A percentile compares a stretch with the other conserved stretches of the same genome.
These are phyloP conservation scores for Pluvianellus socialis DNA, from an alignment of 2,113 vertebrate genomes.

Conservation along the genomic window DNA sequence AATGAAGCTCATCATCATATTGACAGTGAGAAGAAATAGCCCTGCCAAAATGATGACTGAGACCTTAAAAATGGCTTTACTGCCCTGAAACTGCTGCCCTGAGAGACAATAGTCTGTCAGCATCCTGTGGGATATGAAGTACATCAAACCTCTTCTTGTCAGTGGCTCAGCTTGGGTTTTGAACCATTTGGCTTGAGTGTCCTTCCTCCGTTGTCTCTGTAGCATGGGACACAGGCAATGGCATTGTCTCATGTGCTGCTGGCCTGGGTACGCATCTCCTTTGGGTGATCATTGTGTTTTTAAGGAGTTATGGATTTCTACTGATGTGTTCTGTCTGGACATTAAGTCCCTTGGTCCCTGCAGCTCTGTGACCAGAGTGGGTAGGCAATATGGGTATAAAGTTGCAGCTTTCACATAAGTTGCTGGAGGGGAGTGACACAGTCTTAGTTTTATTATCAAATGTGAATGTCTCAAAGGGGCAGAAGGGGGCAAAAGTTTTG, in stretches of 20 bases:
- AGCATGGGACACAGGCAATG: not conserved
- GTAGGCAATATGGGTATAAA: not conserved
- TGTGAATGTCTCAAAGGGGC: not conserved
- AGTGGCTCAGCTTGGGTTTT: not conserved
- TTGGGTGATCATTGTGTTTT: rapidly evolving
- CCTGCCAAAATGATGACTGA: not conserved
- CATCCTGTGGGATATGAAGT: not conserved
- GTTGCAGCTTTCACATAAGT: not conserved
- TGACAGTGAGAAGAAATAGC: not conserved
- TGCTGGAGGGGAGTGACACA: not conserved
- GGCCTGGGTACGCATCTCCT: not conserved
- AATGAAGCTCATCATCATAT: not conserved
- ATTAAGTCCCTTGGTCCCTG: not conserved
- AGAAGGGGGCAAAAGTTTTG: not conserved
- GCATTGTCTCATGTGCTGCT: not conserved
- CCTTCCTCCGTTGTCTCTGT: not conserved
- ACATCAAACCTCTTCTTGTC: not conserved
- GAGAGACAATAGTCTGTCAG: not conserved
- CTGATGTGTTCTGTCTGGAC: not conserved
- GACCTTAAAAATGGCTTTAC: not conserved
- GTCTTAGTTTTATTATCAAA: not conserved
- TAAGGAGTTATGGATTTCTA: not conserved
- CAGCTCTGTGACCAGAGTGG: not conserved
- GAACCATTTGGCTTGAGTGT: not conserved
- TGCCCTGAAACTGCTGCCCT: not conserved